phyloP scores from a whole-genome alignment of 1,140 invertebrate genomes.

The Drosophila mojavensis region DNA sequence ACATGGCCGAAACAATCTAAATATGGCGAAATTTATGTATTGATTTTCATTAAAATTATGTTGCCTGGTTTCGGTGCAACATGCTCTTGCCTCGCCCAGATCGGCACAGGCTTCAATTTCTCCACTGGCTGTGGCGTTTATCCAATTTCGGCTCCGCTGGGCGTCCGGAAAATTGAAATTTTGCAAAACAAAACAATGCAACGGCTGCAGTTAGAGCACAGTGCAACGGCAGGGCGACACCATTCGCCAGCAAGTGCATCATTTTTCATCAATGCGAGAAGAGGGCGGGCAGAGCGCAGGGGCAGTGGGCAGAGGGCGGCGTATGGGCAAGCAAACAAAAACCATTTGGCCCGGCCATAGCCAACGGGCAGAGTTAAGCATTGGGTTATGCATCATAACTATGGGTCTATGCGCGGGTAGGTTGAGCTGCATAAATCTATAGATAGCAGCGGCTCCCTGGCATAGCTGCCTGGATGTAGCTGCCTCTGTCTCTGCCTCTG shows the following conservation, averaged over 20 bases:
- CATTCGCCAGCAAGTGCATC: constrained; percentile 66
- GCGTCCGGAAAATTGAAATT: constrained; percentile 77
- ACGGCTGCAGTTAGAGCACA: constrained; percentile 8
- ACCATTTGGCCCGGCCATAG: constrained; percentile 57
- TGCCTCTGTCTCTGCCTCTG: constrained; percentile 22
- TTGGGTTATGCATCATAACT: constrained; percentile 81
- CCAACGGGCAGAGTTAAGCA: constrained; percentile 55
- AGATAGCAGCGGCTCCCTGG: constrained; percentile 56
- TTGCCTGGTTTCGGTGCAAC: constrained; percentile 32
- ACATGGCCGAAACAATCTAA: constrained; percentile 80
- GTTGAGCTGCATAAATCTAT: constrained; percentile 73
- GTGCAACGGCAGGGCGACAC: constrained; percentile 3
- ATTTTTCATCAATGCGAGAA: constrained; percentile 68
- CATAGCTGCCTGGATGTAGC: constrained; percentile 4
- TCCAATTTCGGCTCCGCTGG: constrained; percentile 76
- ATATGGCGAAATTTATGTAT: constrained; percentile 81
- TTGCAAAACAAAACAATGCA: constrained; percentile 74
- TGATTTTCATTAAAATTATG: constrained; percentile 80
- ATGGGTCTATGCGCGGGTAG: constrained; percentile 32
- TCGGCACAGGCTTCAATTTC: constrained; percentile 36
- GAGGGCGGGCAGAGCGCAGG: not conserved
- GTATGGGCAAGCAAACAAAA: constrained; percentile 66
- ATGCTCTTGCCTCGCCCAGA: constrained; percentile 8
- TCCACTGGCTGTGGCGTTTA: constrained; percentile 61
- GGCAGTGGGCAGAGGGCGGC: not conserved